Evolutionary conservation across 2,113 vertebrate species (phyloP).

Genomic region (Trochalopteron elliotii): DNA sequence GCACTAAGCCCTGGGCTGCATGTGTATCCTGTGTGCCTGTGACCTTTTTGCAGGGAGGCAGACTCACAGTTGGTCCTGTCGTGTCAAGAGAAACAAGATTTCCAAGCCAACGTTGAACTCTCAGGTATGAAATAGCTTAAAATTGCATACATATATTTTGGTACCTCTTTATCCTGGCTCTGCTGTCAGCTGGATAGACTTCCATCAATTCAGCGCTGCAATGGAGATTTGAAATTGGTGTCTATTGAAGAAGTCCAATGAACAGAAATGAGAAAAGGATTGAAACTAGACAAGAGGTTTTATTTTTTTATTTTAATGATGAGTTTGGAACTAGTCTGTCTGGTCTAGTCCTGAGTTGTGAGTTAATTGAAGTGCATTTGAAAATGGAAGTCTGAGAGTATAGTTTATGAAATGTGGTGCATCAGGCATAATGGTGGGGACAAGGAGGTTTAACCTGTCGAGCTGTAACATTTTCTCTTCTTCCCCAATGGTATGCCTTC

Average conservation of each 20-base stretch:
- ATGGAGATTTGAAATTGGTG: background rate
- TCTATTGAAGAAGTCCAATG: background rate
- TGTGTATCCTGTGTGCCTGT: background rate
- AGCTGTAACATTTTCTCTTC: background rate
- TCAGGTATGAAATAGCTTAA: background rate
- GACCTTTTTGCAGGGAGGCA: background rate
- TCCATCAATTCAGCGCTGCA: background rate
- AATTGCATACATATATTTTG: background rate
- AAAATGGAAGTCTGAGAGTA: background rate
- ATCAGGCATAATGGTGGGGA: background rate
- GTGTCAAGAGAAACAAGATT: background rate
- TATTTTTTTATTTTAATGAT: background rate
- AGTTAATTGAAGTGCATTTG: background rate
- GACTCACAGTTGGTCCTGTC: rapidly evolving
- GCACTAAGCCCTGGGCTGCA: background rate
- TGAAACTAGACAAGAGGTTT: background rate
- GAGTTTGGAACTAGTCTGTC: background rate
- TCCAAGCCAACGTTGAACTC: background rate
- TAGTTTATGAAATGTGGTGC: background rate
- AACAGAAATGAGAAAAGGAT: background rate
- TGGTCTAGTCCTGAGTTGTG: background rate
- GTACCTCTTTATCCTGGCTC: background rate
- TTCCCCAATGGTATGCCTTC: background rate
- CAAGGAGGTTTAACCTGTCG: background rate
- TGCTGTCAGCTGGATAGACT: background rate